phyloP scores from a whole-genome alignment of 2,888 invertebrate genomes.

The Nymphalis c-album region DNA sequence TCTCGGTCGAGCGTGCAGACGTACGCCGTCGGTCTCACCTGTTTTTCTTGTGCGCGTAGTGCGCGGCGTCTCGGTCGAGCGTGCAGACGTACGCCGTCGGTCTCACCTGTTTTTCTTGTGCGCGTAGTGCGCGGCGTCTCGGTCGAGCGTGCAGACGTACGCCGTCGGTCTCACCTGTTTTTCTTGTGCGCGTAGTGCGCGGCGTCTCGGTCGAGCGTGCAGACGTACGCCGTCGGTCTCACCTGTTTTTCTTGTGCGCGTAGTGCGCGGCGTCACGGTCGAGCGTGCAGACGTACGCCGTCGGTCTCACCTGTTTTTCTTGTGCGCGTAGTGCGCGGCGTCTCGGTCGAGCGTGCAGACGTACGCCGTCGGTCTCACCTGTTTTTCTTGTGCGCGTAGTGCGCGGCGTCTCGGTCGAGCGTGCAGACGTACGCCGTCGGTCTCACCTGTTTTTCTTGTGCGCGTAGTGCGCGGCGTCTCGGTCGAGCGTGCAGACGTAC shows the following conservation, averaged over 20 bases:
- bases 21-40: too few species aligned
- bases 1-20: constrained; percentile 78
- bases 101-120: constrained; percentile 66
- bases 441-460: too few species aligned
- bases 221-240: constrained; percentile 51
- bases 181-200: constrained; percentile 41
- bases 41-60: constrained; percentile 41
- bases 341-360: constrained; percentile 54
- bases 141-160: constrained; percentile 79
- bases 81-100: constrained; percentile 46
- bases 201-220: constrained; percentile 55
- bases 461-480: constrained; percentile 50
- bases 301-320: too few species aligned
- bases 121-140: constrained; percentile 49
- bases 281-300: constrained; percentile 80
- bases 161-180: too few species aligned
- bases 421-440: too few species aligned
- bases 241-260: constrained; percentile 63
- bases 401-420: constrained; percentile 56
- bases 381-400: constrained; percentile 54
- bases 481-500: constrained; percentile 47
- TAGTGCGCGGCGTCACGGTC: constrained; percentile 54
- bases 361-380: constrained; percentile 61
- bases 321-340: constrained; percentile 44
- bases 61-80: constrained; percentile 56